A percentile compares a stretch with the other conserved stretches of the same genome.
Evolutionary conservation across 2,888 invertebrate species (phyloP).

Genomic region (Pocota personata): DNA sequence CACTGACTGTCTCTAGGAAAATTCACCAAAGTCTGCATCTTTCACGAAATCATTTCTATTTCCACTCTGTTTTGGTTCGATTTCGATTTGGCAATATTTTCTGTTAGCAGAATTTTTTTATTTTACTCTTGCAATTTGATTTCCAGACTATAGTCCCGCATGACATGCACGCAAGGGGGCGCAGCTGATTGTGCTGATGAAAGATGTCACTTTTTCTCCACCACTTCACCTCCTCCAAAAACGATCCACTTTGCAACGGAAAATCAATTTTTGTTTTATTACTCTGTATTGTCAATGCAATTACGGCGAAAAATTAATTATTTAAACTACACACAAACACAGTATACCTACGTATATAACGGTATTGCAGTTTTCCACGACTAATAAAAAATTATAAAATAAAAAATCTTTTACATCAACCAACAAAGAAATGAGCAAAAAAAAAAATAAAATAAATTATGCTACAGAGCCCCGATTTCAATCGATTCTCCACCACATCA

Average conservation of each 20-base stretch:
- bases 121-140: conserved; percentile 8
- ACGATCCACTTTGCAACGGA: conserved; percentile 46
- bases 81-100: neutral
- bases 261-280: conserved; percentile 57
- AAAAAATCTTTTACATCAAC: neutral
- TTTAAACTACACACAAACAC: conserved; percentile 22
- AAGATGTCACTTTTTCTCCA: conserved; percentile 21
- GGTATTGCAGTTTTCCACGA: conserved; percentile 50
- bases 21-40: conserved; percentile 51
- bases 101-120: neutral
- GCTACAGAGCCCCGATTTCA: conserved; percentile 27
- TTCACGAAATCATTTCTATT: conserved; percentile 38
- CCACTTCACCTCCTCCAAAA: neutral
- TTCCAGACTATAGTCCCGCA: conserved; percentile 9
- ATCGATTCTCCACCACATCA: conserved; percentile 66
- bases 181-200: conserved; percentile 31
- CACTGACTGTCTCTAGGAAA: conserved; percentile 36
- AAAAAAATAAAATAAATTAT: conserved; percentile 30
- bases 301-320: conserved; percentile 8
- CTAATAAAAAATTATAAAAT: neutral
- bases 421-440: neutral
- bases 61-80: neutral
- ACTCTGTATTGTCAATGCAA: conserved; percentile 28
- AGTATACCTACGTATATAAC: neutral
- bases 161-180: conserved; percentile 49